These are phyloP conservation scores for Plestiodon gilberti DNA, from an alignment of 2,113 vertebrate genomes.

Conservation along the genomic window DNA sequence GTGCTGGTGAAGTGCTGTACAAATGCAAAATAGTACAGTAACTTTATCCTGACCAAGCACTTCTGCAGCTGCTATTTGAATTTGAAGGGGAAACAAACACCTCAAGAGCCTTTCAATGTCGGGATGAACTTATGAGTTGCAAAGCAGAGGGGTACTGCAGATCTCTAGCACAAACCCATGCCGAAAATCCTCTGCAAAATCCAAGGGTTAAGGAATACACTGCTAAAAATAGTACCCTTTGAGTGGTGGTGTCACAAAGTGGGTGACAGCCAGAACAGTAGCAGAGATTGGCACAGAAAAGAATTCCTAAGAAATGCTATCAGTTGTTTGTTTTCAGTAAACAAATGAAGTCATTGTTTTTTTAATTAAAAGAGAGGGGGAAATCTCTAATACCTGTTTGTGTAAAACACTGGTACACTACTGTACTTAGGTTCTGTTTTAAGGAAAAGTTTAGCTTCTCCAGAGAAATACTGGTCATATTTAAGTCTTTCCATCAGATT, in stretches of 20 bases:
- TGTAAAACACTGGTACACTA: slow-evolving; percentile 43
- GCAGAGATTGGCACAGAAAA: slow-evolving; percentile 59
- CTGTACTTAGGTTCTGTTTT: slow-evolving; percentile 28
- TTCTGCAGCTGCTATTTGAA: background rate
- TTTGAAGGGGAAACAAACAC: slow-evolving; percentile 13
- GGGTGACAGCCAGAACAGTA: slow-evolving; percentile 54
- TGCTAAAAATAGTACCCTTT: slow-evolving; percentile 36
- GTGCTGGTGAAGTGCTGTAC: background rate
- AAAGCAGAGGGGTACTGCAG: background rate
- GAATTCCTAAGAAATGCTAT: slow-evolving; percentile 58
- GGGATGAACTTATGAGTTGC: background rate
- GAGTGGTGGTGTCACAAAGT: slow-evolving; percentile 52
- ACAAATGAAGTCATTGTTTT: slow-evolving; percentile 65
- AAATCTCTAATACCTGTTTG: slow-evolving; percentile 50
- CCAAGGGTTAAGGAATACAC: slow-evolving; percentile 47
- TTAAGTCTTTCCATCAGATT: slow-evolving; percentile 49
- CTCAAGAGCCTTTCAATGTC: slow-evolving; percentile 5
- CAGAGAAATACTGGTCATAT: slow-evolving; percentile 45
- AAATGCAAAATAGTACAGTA: background rate
- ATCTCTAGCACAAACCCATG: slow-evolving; percentile 9
- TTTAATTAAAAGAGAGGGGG: background rate
- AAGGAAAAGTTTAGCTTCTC: slow-evolving; percentile 37
- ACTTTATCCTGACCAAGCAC: background rate
- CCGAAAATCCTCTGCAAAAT: slow-evolving; percentile 16
- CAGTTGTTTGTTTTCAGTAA: slow-evolving; percentile 71